These are phyloP conservation scores for Pachycephus smyrnensis DNA, from an alignment of 2,888 invertebrate species.

Conservation along the genomic window DNA sequence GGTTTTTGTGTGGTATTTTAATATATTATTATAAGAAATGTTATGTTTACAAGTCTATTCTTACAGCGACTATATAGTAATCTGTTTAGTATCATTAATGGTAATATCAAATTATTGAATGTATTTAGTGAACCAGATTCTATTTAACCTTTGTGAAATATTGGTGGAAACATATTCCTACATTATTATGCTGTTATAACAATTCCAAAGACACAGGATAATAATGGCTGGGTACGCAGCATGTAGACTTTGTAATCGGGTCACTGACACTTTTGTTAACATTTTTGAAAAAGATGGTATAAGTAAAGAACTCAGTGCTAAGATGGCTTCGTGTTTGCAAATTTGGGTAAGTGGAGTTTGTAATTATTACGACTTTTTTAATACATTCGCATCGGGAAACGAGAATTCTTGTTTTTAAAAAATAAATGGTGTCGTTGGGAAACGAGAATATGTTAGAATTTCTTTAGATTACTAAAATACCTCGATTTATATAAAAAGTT, in stretches of 20 bases:
- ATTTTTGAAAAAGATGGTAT: slow-evolving; percentile 48
- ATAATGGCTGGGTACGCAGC: neutral
- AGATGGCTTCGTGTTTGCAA: slow-evolving; percentile 53
- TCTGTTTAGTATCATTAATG: too few relatives aligned
- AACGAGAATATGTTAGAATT: too few relatives aligned
- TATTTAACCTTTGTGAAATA: neutral
- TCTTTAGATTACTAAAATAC: neutral
- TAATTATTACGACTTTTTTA: slow-evolving; percentile 15
- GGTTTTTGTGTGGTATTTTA: neutral
- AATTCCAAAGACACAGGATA: neutral
- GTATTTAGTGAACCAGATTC: neutral
- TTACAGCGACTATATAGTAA: too few relatives aligned
- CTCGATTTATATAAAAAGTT: too few relatives aligned
- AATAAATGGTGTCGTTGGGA: slow-evolving; percentile 7
- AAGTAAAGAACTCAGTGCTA: slow-evolving; percentile 40
- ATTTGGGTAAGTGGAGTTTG: slow-evolving; percentile 42
- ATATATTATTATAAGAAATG: neutral
- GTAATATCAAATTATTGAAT: too few relatives aligned
- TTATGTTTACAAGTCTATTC: neutral
- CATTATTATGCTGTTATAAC: neutral
- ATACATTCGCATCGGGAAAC: too few relatives aligned
- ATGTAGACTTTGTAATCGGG: slow-evolving; percentile 37
- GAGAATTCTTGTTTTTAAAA: slow-evolving; percentile 1
- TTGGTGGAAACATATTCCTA: neutral
- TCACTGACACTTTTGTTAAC: slow-evolving; percentile 40